Evolutionary conservation across 1,140 invertebrate species (phyloP).

Genomic region (Drosophila sulfurigaster): DNA sequence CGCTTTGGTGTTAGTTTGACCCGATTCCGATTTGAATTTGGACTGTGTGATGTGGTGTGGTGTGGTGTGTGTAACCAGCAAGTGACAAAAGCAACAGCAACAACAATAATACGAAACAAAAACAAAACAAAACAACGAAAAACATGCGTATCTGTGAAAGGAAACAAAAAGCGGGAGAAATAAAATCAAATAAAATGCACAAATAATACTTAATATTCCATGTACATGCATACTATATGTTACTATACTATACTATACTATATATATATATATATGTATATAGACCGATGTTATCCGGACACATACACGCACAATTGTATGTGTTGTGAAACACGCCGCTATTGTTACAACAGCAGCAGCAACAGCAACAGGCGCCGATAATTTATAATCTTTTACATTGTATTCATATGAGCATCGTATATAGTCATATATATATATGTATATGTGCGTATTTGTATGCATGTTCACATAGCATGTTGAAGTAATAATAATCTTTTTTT

Average conservation of each 20-base stretch:
- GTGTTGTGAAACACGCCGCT: constrained; percentile 61
- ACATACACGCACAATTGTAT: neutral
- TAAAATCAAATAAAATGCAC: constrained; percentile 43
- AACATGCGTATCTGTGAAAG: constrained; percentile 51
- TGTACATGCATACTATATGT: constrained; percentile 22
- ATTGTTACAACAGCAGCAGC: constrained; percentile 56
- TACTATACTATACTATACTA: constrained; percentile 1
- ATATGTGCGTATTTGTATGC: constrained; percentile 2
- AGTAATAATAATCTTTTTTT: constrained; percentile 31
- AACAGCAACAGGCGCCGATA: constrained; percentile 65
- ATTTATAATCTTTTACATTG: constrained; percentile 67
- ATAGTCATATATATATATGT: neutral
- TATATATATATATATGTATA: constrained; percentile 13
- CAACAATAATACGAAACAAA: constrained; percentile 32
- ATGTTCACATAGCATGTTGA: constrained; percentile 17
- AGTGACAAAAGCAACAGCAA: constrained; percentile 37
- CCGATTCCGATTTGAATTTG: constrained; percentile 55
- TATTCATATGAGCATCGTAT: constrained; percentile 17
- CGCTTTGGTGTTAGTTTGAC: constrained; percentile 53
- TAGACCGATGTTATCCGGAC: constrained; percentile 11
- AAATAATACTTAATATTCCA: constrained; percentile 55
- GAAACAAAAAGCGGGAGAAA: constrained; percentile 49
- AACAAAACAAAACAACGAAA: constrained; percentile 38
- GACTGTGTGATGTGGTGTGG: constrained; percentile 23
- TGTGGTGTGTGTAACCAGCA: constrained; percentile 24